Base-by-base conservation (phyloP, 53 echinoderm and acorn worm species). In the Patiria pectinifera region DNA sequence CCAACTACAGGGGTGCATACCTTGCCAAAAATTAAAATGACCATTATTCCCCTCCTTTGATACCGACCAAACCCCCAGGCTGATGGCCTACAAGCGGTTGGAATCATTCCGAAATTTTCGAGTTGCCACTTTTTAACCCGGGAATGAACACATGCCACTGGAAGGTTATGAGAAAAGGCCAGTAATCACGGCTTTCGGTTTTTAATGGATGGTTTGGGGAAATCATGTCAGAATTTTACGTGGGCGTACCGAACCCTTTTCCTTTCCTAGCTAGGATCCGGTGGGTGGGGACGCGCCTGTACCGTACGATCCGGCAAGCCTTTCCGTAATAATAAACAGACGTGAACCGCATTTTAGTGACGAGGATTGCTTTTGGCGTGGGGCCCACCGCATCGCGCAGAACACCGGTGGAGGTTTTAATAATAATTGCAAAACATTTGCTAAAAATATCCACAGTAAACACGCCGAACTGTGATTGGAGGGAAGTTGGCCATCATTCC, bases 291-390 rank as follows among this genome's bases (percentile, higher is more conserved):
- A 83, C 62, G 59, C 60, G 12, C 59, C 83, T 53, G 6, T 26
- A 83, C 35, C 14, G 13, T 16, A 0, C 24, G 24, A 74, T 74
- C 18, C 74, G 15, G 0, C 15, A 24, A 45, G 79, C 46, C 76
- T 13, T 13, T 18, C 79, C 79, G 46, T 10, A 24, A 78, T 78
- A 78, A 78, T 78, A 78, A 78, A 78, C 79, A 78, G 45, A 78
- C 79, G 24, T 24, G 76, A 76, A 76, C 79, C 79, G 46, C 79
- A 45, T 13, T 12, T 9, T 9, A 3, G 21, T n/a, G 15, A 78
- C 22, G 45, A 11, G 45, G 79, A 45, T 8, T 46, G 79, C 46
- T 45, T 11, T 10, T 45, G 44, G 45, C 15, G 53, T 53, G 53
- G 24, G 24, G 15, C 14, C 79, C 46, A 18, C 46, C 79, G 47